A percentile compares a stretch with the other conserved stretches of the same genome.
Evolutionary conservation across 2,113 vertebrate genomes (phyloP).

Genomic region (Pseudorhombus dupliciocellatus): DNA sequence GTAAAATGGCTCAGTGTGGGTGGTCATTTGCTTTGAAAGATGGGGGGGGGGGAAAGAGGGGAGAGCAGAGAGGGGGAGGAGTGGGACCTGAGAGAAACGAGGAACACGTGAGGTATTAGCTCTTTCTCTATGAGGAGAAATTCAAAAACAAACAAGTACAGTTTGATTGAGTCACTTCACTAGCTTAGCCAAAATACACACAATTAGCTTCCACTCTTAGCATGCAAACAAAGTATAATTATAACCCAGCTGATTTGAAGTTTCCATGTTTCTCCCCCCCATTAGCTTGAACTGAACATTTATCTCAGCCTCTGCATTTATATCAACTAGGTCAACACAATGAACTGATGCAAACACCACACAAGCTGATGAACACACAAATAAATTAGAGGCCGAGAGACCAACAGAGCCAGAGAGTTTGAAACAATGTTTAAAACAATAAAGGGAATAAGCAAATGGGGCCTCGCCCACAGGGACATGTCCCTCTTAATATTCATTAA

Average conservation of each 20-base stretch:
- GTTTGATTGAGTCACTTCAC: no score
- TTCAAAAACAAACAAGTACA: no score
- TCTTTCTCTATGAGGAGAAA: no score
- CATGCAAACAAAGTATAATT: no score
- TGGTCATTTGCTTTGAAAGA: no score
- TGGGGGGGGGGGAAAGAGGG: no score
- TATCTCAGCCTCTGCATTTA: slow-evolving; percentile 27
- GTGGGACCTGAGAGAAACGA: no score
- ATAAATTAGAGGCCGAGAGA: slow-evolving; percentile 45
- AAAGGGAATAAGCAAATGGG: slow-evolving; percentile 73
- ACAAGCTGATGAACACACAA: slow-evolving; percentile 40
- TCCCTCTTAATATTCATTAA: slow-evolving; percentile 76
- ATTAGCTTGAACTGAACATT: slow-evolving; percentile 22
- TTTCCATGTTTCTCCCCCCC: not conserved
- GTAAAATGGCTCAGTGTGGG: no score
- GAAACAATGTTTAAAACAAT: slow-evolving; percentile 63
- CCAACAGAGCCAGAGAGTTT: slow-evolving; percentile 9
- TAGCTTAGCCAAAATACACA: no score
- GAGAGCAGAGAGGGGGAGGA: no score
- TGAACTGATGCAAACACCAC: slow-evolving; percentile 48
- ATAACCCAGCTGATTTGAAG: not conserved
- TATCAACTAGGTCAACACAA: slow-evolving; percentile 32
- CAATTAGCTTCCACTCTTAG: no score
- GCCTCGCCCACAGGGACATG: slow-evolving; percentile 69
- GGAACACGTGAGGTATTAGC: no score